Base-by-base conservation (phyloP, 2,113 vertebrate genomes). In the Tetraodon nigroviridis region DNA sequence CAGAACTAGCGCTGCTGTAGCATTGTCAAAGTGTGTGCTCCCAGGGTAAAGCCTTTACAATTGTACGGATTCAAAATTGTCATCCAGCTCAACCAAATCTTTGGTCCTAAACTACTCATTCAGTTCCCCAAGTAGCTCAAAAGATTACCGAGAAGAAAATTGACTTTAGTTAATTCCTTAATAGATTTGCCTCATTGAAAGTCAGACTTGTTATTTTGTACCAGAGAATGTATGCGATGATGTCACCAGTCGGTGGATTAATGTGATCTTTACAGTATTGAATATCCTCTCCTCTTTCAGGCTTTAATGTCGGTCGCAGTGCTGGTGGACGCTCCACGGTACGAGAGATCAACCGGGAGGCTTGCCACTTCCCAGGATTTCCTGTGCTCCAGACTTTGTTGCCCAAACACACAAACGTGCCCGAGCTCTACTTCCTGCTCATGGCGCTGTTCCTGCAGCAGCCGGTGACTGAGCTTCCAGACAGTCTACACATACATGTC, bases 361-460 rank as follows among this genome's bases (percentile, higher is more conserved):
- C 96, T 1, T 98, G 96, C 80, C 97, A 98, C 76, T 97, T 99
- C 80, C 94, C 94, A 5, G 96, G 96, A 41, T 96, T 99, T 55
- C 93, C 93, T 0, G 79, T 98, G 5, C 90, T 99, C 51, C 97
- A 99, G 89, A 94, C 95, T 0, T 90, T 99, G 69, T 92, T 99
- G 59, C 95, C 96, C 2, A 98, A 98, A 79, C 97, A 99, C 89
- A 99, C 95, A 3, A 98, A 94, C 0, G 96, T 98, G 11, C 95
- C 97, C 1, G 94, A 98, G 20, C 93, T 99, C 55, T 99, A 99
- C 84, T 98, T 99, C 76, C 92, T 99, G 75, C 93, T 99, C 64
- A 99, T 99, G 96, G 95, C 96, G 1, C 87, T 99, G 42, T 98
- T 99, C 86, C 92, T 99, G 68, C 97, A 99, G 88, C 96, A 98